Evolutionary conservation across 2,113 vertebrate species (phyloP), one percentile per base, ranked within the genome.

Genomic region (Tautogolabrus adspersus): DNA sequence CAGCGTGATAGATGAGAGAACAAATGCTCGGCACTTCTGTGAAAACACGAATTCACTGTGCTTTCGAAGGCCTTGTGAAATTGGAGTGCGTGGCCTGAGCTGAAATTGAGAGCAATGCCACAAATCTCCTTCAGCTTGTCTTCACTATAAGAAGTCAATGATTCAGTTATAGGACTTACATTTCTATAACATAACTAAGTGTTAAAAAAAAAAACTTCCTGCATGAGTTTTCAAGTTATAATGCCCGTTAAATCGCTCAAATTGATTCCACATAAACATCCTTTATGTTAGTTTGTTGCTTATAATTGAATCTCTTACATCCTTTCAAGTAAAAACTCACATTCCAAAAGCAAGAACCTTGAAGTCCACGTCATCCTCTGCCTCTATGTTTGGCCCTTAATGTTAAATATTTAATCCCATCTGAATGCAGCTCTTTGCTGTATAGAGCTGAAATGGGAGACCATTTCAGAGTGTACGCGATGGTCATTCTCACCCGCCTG

Each of bases 1-100:
- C 42, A 10, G 49, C 37, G 1, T 47, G 81, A 81, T 38, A 1
- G 64, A 89, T 16, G 1, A 19, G 19, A 10, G 46, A 66, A 55
- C 77, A 74, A 71, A 65, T 80, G 81, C 76, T 44, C 65, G 66
- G 58, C 69, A 30, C 12, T 18, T 61, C 30, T 10, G 4, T 18
- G 55, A 58, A 6, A 12, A 30, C 2, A 9, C 52, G 23, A 61
- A 26, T 37, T 8, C 5, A 11, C 59, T 7, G 55, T 5, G 10
- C 30, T 23, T 52, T 51, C 2, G 37, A 0, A 59, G 15, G 3
- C 21, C 18, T 54, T 3, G 26, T 10, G 8, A 54, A 5, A 23
- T 19, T 1, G 34, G 23, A 65, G 9, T 47, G 30, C 30, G 40
- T 2, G 13, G 23, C 18, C 49, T 3, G 40, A 47, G 19, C 13